Conservation (phyloP, 2,797 vertebrate species). For the Nyctibius grandis region DNA sequence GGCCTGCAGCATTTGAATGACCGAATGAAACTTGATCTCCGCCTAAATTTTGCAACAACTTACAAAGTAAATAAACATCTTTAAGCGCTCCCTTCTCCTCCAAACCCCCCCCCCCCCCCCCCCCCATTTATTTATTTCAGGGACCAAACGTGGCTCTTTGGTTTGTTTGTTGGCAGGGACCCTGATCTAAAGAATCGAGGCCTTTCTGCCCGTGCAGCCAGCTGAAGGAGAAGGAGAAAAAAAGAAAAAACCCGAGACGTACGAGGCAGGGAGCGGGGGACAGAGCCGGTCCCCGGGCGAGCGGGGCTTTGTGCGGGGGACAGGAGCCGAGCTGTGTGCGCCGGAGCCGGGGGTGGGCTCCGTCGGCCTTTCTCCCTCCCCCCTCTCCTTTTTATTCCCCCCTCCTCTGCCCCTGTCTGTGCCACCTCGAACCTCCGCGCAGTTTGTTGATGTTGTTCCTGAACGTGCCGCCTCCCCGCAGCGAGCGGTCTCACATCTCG, state of each 20-base stretch:
- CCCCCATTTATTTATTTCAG: neutral
- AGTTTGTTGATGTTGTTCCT: slow-evolving; percentile 88
- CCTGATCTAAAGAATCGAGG: slow-evolving; percentile 1
- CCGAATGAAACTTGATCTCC: slow-evolving; percentile 49
- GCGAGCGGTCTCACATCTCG: slow-evolving; percentile 81
- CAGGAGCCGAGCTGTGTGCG: neutral
- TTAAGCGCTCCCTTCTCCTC: neutral
- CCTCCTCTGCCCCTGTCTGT: neutral
- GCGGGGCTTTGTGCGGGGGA: neutral
- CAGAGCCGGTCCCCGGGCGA: neutral
- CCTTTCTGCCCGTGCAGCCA: slow-evolving; percentile 23
- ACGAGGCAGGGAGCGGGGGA: neutral
- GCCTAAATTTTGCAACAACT: slow-evolving; percentile 48
- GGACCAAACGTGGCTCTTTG: slow-evolving; percentile 18
- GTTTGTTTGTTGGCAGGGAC: slow-evolving; percentile 27
- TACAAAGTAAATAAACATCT: slow-evolving; percentile 57
- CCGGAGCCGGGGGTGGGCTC: neutral
- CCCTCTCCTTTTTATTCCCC: neutral
- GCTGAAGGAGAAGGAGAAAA: slow-evolving; percentile 9
- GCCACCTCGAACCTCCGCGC: slow-evolving; percentile 77
- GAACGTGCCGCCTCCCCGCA: slow-evolving; percentile 80
- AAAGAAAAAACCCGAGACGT: neutral
- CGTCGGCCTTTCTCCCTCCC: neutral
- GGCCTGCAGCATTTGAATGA: slow-evolving; percentile 41
- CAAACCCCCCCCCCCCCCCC: neutral